Evolutionary conservation across 2,113 vertebrate genomes (phyloP).

Genomic region (Lycaon pictus): DNA sequence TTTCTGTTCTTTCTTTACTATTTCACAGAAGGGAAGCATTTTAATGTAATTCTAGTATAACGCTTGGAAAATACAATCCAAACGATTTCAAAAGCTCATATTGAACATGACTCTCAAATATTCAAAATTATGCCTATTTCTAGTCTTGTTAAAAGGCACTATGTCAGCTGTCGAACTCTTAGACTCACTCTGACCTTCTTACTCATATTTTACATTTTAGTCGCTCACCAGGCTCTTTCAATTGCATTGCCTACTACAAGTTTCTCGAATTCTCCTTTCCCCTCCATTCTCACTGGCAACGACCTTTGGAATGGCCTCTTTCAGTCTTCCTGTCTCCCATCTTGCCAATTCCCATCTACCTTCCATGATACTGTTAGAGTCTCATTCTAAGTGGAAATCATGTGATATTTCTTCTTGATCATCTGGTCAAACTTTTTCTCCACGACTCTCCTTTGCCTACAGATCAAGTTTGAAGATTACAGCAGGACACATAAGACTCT

Average conservation of each 20-base stretch:
- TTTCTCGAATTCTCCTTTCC: neutral
- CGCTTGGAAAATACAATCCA: neutral
- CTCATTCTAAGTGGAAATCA: neutral
- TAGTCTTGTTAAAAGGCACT: neutral
- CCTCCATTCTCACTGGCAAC: neutral
- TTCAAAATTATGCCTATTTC: neutral
- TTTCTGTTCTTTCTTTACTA: neutral
- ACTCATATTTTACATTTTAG: neutral
- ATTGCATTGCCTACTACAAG: neutral
- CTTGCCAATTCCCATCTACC: neutral
- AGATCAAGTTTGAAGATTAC: neutral
- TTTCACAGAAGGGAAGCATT: neutral
- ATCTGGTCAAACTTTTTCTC: neutral
- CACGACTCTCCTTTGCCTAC: neutral
- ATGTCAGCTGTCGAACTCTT: neutral
- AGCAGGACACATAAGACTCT: neutral
- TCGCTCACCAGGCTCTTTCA: neutral
- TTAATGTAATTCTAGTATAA: neutral
- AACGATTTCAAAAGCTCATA: neutral
- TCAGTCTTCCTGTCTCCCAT: neutral
- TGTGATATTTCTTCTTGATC: neutral
- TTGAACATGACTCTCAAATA: neutral
- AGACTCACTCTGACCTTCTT: neutral
- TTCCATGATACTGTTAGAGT: neutral
- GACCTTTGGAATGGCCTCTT: neutral